Percentiles rank a stretch among this genome's conserved stretches.
Conservation (phyloP, 2,113 vertebrate species). For the Lamprotornis superbus region DNA sequence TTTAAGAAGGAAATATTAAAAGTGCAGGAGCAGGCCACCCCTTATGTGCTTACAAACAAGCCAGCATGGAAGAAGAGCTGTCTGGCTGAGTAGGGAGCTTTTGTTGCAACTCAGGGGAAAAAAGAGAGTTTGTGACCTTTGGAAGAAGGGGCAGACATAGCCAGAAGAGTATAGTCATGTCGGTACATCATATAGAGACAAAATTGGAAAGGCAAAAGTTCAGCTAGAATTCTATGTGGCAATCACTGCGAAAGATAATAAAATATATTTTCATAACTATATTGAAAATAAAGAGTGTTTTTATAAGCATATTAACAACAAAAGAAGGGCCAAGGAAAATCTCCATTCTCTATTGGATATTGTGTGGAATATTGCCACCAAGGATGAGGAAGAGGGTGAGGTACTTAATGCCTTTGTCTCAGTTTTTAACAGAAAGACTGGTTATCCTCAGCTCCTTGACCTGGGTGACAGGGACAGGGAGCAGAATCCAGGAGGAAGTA, state of each 20-base stretch:
- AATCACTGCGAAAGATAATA: neutral
- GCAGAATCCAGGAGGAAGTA: neutral
- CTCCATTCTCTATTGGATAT: neutral
- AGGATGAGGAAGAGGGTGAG: neutral
- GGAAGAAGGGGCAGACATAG: neutral
- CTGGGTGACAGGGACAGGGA: neutral
- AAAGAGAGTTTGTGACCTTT: neutral
- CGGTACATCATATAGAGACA: neutral
- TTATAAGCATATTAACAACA: neutral
- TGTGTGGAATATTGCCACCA: neutral
- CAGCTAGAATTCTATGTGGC: too few relatives aligned
- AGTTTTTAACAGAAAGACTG: neutral
- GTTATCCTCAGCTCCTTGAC: neutral
- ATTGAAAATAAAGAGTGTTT: neutral
- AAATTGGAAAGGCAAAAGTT: neutral
- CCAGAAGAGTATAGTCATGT: neutral
- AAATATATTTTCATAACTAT: neutral
- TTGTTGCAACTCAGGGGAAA: neutral
- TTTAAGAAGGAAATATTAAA: neutral
- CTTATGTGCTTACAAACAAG: neutral
- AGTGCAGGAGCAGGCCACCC: fast-evolving
- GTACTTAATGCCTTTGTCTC: neutral
- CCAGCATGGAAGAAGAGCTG: neutral
- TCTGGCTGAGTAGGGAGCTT: neutral
- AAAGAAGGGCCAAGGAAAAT: neutral